phyloP scores from a whole-genome alignment of 2,113 vertebrate genomes.

The Tylochromis polylepis region DNA sequence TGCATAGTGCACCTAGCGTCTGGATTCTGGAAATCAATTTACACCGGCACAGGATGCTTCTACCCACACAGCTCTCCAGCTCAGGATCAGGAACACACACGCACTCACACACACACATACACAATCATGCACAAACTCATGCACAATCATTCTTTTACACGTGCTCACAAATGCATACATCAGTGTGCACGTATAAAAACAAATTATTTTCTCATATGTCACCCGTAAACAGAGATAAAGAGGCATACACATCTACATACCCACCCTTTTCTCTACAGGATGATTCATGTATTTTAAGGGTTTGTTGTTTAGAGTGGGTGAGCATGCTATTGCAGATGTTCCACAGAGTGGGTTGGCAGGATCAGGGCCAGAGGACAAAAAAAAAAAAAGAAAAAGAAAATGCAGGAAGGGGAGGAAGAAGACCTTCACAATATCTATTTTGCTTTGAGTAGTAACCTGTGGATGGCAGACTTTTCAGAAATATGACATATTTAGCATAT shows the following conservation, averaged over 20 bases:
- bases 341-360: conserved; percentile 35
- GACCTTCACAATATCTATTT: conserved; percentile 3
- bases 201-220: conserved; percentile 39
- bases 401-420: background rate
- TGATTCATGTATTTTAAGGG: conserved; percentile 55
- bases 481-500: background rate
- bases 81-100: conserved; percentile 18
- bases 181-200: conserved; percentile 1
- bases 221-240: conserved; percentile 23
- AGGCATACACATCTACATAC: conserved; percentile 1
- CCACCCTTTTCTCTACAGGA: background rate
- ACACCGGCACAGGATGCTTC: conserved; percentile 34
- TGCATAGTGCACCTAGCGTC: conserved; percentile 27
- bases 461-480: background rate
- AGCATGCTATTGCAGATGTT: conserved; percentile 56
- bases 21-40: conserved; percentile 64
- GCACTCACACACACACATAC: background rate
- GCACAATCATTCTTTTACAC: background rate
- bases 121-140: background rate
- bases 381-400: background rate
- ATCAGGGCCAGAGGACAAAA: conserved; percentile 8
- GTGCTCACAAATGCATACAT: background rate
- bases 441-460: background rate
- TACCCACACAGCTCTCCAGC: conserved; percentile 51
- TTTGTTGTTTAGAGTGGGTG: conserved; percentile 37